Evolutionary conservation across 2,888 invertebrate species (phyloP).

Genomic region (Pandemis cinnamomeana): DNA sequence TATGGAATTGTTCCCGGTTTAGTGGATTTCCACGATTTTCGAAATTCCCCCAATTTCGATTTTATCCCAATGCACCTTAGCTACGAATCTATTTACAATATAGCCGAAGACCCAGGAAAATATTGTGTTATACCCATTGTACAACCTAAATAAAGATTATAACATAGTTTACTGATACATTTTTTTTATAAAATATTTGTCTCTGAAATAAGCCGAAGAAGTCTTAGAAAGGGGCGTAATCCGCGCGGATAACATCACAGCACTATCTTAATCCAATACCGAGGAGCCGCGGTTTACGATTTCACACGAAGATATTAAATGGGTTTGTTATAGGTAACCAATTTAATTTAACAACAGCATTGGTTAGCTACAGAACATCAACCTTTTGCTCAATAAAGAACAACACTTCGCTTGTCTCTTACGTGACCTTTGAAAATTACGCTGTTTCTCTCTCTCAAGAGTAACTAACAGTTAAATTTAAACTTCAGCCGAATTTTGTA

Average conservation of each 20-base stretch:
- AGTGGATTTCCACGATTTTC: too few species aligned
- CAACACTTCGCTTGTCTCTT: neutral
- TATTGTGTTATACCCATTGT: too few species aligned
- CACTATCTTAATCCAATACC: constrained; percentile 17
- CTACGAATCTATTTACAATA: too few species aligned
- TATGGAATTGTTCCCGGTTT: too few species aligned
- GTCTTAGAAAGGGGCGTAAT: constrained; percentile 5
- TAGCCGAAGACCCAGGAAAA: too few species aligned
- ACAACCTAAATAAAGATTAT: too few species aligned
- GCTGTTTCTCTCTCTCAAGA: neutral
- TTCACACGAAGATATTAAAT: constrained; percentile 11
- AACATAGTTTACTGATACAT: too few species aligned
- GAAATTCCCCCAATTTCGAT: too few species aligned
- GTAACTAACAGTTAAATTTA: constrained; percentile 31
- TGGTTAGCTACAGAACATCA: neutral
- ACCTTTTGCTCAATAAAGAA: neutral
- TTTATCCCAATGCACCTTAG: too few species aligned
- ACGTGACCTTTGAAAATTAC: neutral
- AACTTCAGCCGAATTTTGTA: constrained; percentile 64
- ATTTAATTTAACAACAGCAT: neutral
- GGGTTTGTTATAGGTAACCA: neutral
- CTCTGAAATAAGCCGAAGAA: neutral
- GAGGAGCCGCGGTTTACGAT: neutral
- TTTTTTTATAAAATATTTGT: constrained; percentile 4
- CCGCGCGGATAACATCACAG: constrained; percentile 13